Evolutionary conservation across 2,113 vertebrate genomes (phyloP), one percentile per base, ranked within the genome.

Genomic region (Ursus arctos): DNA sequence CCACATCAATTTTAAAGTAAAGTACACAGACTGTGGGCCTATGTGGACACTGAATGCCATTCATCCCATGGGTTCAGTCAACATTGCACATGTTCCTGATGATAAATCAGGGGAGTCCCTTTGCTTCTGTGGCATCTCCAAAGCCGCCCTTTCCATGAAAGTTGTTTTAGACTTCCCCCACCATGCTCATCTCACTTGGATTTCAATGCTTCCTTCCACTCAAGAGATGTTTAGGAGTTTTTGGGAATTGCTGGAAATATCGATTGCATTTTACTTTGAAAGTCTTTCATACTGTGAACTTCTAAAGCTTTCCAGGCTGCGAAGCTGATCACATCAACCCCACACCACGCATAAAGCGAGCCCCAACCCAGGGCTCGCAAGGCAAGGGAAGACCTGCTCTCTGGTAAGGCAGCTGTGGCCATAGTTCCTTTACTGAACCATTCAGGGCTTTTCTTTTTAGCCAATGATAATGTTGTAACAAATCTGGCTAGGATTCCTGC

Each of bases 401-500:
- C 43, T 43, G 43, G 43, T 43, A 43, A 43, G 43, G 43, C 43
- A 43, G 43, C 43, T 43, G 43, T 43, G 43, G 43, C 43, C 43
- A 43, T 43, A 6, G 4, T 43, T 43, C 43, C 43, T 43, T 99
- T 99, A 97, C 92, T 99, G 92, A 99, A 99, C 99, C 99, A 99
- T 22, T 98, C 98, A 0, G 99, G 99, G 59, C 99, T 99, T 97
- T 98, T 99, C 98, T 99, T 99, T 98, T 99, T 99, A 18, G 99
- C 99, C 97, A 99, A 87, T 18, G 99, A 99, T 85, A 99, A 97
- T 0, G 99, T 99, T 28, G 99, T 99, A 49, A 99, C 99, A 95
- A 99, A 99, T 31, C 99, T 99, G 24, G 99, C 99, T 0, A 99
- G 92, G 99, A 99, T 99, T 74, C 99, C 99, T 0, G 98, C 99